Base-by-base conservation (phyloP, 2,888 invertebrate genomes). In the Lordiphosa andalusiaca region DNA sequence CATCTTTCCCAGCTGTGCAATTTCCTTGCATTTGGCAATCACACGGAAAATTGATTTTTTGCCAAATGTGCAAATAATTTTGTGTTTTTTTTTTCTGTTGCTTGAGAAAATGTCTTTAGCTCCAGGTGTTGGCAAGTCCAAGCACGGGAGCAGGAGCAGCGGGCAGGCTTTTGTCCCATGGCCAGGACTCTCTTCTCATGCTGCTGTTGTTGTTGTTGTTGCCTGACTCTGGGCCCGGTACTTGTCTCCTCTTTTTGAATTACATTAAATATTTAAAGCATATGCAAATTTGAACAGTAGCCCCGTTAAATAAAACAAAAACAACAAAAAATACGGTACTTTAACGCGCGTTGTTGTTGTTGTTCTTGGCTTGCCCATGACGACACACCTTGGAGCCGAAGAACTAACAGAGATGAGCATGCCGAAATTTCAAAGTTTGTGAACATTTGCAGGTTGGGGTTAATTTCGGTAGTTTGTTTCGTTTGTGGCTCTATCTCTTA, bases 211-310 rank as follows among this genome's bases (percentile, higher is more conserved):
- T 39, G 42, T 16, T 30, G 52, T 52, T 44, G 42, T 49, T 41
- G 41, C 50, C 57, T 60, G 13, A 25, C 13, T 42, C 13, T 42
- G 30, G 33, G 21, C 30, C 52, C 60, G 61, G 42, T 62, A 59
- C 66, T 69, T 73, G 67, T 76, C 71, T 71, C 58, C 69, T 67
- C 72, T 75, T 77, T 73, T 78, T 75, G 82, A 71, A 82, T 81
- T 84, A 67, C 82, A 84, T 81, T 81, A 84, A 81, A 81, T 75
- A 84, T 81, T 81, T 78, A 81, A 84, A 81, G 69, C 81, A 83
- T 81, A 81, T 81, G 81, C 81, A 81, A 81, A 84, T 81, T 81
- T 84, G 71, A 81, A 66, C 78, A 80, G 80, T 81, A 63, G 74
- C 77, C 53, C 57, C 74, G 68, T 83, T 30, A 44, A 44, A 42